Conservation (phyloP, 2,797 vertebrate species). For the Luscinia luscinia region DNA sequence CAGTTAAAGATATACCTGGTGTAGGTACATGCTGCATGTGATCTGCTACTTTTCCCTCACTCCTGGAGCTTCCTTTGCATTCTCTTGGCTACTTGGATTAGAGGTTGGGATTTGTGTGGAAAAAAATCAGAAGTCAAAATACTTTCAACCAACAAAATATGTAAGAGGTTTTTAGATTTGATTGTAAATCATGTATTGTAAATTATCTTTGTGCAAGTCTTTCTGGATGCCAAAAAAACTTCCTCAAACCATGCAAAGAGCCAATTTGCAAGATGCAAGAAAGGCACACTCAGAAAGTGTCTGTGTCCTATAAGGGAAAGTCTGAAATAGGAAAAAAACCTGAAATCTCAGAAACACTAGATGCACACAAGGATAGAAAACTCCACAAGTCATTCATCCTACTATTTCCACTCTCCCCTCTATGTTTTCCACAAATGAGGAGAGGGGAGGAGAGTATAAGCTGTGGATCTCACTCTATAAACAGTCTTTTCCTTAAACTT, state of each 20-base stretch:
- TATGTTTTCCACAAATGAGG: not conserved
- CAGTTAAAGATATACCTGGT: not conserved
- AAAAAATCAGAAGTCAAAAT: not conserved
- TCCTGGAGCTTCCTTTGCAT: not conserved
- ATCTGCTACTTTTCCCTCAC: not conserved
- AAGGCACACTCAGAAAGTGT: not conserved
- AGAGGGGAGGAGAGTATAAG: not conserved
- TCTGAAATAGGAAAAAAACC: not conserved
- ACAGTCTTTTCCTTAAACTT: not conserved
- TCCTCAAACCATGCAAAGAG: not conserved
- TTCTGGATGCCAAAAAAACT: not conserved
- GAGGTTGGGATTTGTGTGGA: not conserved
- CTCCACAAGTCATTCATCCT: not conserved
- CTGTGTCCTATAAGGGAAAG: not conserved
- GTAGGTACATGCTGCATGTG: fast-evolving
- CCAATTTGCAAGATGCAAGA: not conserved
- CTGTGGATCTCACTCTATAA: not conserved
- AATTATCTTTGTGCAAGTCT: not conserved
- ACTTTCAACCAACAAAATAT: not conserved
- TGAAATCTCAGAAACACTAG: not conserved
- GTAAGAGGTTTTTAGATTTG: not conserved
- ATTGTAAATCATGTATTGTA: not conserved
- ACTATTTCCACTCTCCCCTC: not conserved
- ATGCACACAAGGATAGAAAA: not conserved
- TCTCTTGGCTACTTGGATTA: not conserved